Conservation (phyloP, 2,888 invertebrate species). For the Timandra comae region DNA sequence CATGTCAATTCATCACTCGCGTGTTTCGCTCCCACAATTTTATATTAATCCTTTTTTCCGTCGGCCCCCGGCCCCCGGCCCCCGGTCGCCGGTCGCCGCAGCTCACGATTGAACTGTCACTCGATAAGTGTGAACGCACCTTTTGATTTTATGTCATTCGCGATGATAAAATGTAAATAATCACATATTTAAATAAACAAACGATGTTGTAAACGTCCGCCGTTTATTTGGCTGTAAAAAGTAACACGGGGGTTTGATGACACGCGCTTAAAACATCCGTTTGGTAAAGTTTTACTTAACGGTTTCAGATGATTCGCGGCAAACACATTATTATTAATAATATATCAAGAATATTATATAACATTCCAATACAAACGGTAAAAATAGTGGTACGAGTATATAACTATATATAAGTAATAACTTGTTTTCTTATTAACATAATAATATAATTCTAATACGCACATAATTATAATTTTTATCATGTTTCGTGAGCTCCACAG, state of each 20-base stretch:
- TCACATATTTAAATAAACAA: constrained; percentile 39
- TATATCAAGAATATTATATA: no score
- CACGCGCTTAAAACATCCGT: no score
- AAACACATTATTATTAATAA: no score
- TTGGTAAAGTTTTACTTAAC: no score
- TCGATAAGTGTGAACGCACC: constrained; percentile 30
- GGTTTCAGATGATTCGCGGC: no score
- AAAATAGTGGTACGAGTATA: no score
- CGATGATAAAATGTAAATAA: constrained; percentile 43
- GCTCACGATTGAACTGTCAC: constrained; percentile 36
- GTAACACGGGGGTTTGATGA: no score
- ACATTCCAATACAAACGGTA: no score
- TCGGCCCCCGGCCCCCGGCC: constrained; percentile 6
- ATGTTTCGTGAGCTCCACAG: not conserved
- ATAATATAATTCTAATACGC: no score
- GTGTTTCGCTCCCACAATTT: constrained; percentile 37
- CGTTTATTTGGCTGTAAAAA: constrained; percentile 16
- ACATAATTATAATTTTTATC: not conserved
- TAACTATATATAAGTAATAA: no score
- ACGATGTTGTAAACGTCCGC: constrained; percentile 16
- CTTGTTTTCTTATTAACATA: no score
- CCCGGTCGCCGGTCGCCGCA: constrained; percentile 1
- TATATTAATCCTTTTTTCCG: constrained; percentile 39
- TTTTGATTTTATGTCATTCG: constrained; percentile 35
- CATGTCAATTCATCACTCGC: constrained; percentile 74